Base-by-base conservation (phyloP, 1,140 invertebrate species). In the Calephelis virginiensis region DNA sequence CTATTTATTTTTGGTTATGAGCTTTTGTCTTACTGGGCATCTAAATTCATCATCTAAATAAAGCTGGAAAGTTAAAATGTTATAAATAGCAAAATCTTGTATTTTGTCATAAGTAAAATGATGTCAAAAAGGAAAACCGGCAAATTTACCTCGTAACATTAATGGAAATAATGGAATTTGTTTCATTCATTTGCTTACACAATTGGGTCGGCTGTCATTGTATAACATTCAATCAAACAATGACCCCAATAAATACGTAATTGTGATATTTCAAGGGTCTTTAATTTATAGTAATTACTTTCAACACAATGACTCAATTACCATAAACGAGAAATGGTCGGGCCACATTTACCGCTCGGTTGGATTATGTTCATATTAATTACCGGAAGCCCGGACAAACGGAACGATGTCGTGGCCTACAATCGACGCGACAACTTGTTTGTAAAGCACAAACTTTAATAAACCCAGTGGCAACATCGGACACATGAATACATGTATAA, bases 361-460 rank as follows among this genome's bases (percentile, higher is more conserved):
- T 63, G 69, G 68, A 71, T 77, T 74, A 75, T 67, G 65, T 45
- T 66, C 71, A 63, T 69, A 73, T 75, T 77, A 75, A 77, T 73
- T 73, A 71, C 70, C 75, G 68, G 67, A 74, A 69, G 75, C 71
- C 70, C 64, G 63, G 56, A 64, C 69, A 61, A 64, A 68, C 45
- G 63, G 56, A 65, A 65, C 59, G 43, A 45, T 56, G 53, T 46
- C 63, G 62, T 40, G 40, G 63, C 56, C 56, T 59, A 59, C 45
- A 59, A 49, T 65, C 49, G 56, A 65, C 49, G 63, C 56, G n/a
- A 59, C 6, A 59, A 37, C 56, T 59, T 59, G 28, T 56, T 56
- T 37, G 14, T 48, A 63, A 47, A 10, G 12, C 43, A 37, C 61
- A 47, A 45, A 14, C 45, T 47, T 37, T 37, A 56, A 56, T 56